Evolutionary conservation across 2,888 invertebrate species (phyloP).

Genomic region (Drosophila mettleri): DNA sequence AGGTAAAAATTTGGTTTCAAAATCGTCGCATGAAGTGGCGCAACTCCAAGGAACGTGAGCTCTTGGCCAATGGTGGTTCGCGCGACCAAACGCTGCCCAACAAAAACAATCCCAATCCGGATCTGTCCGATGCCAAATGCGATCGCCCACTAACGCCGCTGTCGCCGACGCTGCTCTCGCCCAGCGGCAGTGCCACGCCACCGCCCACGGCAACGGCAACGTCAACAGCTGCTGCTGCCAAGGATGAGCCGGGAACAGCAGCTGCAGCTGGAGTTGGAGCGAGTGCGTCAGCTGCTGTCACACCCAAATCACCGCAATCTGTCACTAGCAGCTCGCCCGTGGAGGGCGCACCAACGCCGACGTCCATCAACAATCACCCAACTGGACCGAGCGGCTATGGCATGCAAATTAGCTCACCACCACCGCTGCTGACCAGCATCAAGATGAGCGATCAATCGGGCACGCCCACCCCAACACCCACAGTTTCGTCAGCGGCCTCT

Average conservation of each 20-base stretch:
- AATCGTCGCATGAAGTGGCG: constrained; percentile 99
- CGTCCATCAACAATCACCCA: constrained; percentile 46
- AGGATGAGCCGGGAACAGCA: constrained; percentile 40
- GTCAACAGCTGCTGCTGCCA: constrained; percentile 21
- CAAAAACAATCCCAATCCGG: constrained; percentile 98
- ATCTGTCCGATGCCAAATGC: constrained; percentile 94
- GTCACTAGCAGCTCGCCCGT: constrained; percentile 65
- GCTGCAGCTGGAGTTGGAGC: constrained; percentile 21
- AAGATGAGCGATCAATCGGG: constrained; percentile 78
- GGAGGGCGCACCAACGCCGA: constrained; percentile 64
- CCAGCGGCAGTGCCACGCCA: constrained; percentile 67
- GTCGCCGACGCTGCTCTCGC: constrained; percentile 80
- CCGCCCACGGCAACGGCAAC: constrained; percentile 55
- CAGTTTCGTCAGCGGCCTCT: constrained; percentile 74
- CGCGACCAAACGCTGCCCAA: constrained; percentile 97
- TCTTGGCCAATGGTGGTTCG: constrained; percentile 96
- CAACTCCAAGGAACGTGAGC: constrained; percentile 97
- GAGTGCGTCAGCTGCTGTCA: constrained; percentile 40
- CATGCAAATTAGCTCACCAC: constrained; percentile 82
- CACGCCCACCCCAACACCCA: constrained; percentile 66
- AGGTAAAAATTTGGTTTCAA: constrained; percentile 94
- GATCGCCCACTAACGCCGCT: constrained; percentile 89
- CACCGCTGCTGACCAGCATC: constrained; percentile 74
- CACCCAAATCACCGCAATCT: constrained; percentile 73
- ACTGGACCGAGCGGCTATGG: constrained; percentile 50